phyloP scores from a whole-genome alignment of 2,797 vertebrate species.

The Acridotheres tristis region DNA sequence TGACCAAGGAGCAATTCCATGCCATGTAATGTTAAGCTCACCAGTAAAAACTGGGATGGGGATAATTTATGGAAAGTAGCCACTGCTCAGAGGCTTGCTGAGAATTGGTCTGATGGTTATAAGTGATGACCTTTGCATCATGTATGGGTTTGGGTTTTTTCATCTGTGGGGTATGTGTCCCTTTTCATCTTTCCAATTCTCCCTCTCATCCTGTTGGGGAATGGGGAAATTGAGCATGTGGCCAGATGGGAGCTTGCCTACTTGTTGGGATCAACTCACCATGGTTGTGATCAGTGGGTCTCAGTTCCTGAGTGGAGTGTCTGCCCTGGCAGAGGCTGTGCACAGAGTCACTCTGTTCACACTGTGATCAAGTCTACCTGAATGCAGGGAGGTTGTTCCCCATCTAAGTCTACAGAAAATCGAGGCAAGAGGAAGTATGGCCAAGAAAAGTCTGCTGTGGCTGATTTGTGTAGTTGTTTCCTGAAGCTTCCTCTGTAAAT shows the following conservation, averaged over 20 bases:
- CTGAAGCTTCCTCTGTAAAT: neutral
- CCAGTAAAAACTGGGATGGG: neutral
- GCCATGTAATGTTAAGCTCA: neutral
- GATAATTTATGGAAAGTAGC: neutral
- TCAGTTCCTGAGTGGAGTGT: neutral
- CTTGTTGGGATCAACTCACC: neutral
- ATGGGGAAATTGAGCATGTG: neutral
- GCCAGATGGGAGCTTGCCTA: neutral
- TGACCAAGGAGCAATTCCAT: neutral
- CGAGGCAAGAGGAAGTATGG: neutral
- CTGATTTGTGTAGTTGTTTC: neutral
- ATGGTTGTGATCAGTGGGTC: neutral
- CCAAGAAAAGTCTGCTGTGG: neutral
- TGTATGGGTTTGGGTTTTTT: neutral
- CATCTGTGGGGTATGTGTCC: neutral
- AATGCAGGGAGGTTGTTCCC: neutral
- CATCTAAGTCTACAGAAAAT: neutral
- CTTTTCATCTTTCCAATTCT: neutral
- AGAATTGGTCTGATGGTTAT: rapidly evolving
- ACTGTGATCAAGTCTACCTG: neutral
- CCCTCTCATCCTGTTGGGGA: neutral
- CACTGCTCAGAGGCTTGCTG: neutral
- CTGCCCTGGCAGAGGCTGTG: neutral
- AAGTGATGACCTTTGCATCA: neutral
- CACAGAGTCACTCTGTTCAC: neutral